Base-by-base conservation (phyloP, 2,113 vertebrate genomes). In the Scomber colias region DNA sequence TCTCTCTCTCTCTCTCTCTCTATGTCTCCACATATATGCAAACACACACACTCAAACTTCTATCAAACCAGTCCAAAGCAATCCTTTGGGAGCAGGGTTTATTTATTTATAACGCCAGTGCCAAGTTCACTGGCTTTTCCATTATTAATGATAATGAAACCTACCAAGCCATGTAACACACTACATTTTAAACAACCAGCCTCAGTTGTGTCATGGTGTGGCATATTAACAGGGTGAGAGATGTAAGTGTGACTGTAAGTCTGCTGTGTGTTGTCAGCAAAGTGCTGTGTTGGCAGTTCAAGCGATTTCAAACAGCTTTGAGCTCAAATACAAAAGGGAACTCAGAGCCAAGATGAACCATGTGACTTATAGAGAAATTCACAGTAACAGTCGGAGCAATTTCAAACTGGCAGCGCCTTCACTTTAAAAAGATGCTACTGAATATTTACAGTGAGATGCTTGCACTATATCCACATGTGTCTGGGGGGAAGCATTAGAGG, bases 91-190 rank as follows among this genome's bases (percentile, higher is more conserved):
- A 82, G 49, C 16, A 10, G 8, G 63, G 59, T 72, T 91, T 90
- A 88, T 92, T 93, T 92, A 93, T 92, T 91, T 82, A 91, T 90
- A 83, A 59, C 27, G 54, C 40, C 74, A 75, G 79, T 77, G 81
- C 88, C 86, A 88, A 93, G 84, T 86, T 92, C 84, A 83, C 75
- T 77, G 79, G 79, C 79, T 85, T 80, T 66, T 91, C 46, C 69
- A 90, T 90, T 87, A 92, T 90, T 89, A 89, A 92, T 86, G 71
- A 84, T 86, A 84, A 85, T 84, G 84, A 92, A 91, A 90, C 27
- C 81, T 71, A 86, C 78, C 76, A 44, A 82, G 62, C 81, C 71
- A 70, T 85, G 84, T 88, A 83, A 74, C 72, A 75, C 83, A 73
- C 71, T 83, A 65, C 30, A 71, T 68, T 59, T 62, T 55, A 59